Evolutionary conservation across 1,140 invertebrate genomes (phyloP).

Genomic region (Patella vulgata): DNA sequence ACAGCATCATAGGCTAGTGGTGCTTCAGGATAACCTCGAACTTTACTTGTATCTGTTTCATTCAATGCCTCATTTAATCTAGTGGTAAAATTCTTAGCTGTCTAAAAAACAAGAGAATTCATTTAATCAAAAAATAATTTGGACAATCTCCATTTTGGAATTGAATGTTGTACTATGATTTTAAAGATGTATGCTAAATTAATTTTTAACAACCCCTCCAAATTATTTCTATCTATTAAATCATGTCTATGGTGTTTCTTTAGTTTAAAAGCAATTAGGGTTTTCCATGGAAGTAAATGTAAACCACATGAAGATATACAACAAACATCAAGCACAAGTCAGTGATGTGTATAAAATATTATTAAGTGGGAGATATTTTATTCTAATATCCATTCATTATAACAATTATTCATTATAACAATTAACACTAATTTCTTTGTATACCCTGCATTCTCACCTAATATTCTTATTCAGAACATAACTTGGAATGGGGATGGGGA

Average conservation of each 20-base stretch:
- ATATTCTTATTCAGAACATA: too few relatives aligned
- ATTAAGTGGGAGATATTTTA: not conserved
- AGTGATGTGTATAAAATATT: not conserved
- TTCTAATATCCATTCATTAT: too few relatives aligned
- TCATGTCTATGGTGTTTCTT: too few relatives aligned
- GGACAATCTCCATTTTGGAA: not conserved
- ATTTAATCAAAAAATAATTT: constrained; percentile 3
- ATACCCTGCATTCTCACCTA: too few relatives aligned
- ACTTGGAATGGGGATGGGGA: too few relatives aligned
- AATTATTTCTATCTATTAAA: too few relatives aligned
- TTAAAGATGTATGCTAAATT: not conserved
- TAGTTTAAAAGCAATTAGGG: too few relatives aligned
- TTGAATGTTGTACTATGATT: not conserved
- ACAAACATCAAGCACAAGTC: too few relatives aligned
- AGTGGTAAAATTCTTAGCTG: constrained; percentile 71
- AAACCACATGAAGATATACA: too few relatives aligned
- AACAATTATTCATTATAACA: too few relatives aligned
- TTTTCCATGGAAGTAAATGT: too few relatives aligned
- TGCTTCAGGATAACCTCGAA: constrained; percentile 92
- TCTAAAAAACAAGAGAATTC: constrained; percentile 68
- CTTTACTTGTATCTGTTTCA: constrained; percentile 71
- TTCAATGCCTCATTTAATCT: constrained; percentile 82
- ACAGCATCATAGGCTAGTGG: constrained; percentile 99
- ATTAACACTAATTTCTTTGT: too few relatives aligned
- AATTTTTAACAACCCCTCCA: not conserved